phyloP scores from a whole-genome alignment of 2,797 vertebrate genomes.

The Falco berigora region DNA sequence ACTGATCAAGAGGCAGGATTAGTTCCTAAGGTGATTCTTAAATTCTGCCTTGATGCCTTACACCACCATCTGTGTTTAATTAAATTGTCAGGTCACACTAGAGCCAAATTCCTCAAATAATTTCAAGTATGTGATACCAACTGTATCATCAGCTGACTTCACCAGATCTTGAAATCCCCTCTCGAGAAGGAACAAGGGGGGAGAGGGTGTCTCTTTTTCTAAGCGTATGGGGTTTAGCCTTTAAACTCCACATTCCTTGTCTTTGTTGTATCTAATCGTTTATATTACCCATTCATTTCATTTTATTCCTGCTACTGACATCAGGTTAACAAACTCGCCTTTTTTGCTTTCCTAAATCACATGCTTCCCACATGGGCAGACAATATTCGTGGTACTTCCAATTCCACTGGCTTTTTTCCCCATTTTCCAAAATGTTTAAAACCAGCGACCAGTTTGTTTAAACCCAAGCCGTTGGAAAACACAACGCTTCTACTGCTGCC shows the following conservation, averaged over 20 bases:
- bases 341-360: not conserved
- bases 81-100: no score
- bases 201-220: not conserved
- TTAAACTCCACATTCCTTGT: not conserved
- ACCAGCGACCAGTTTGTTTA: accelerated
- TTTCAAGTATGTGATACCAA: accelerated
- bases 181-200: no score
- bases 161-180: not conserved
- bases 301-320: not conserved
- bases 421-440: no score
- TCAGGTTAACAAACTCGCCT: not conserved
- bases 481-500: accelerated
- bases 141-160: no score
- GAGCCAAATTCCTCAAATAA: not conserved
- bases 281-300: not conserved
- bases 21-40: not conserved
- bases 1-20: not conserved
- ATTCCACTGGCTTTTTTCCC: no score
- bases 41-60: no score
- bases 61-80: no score
- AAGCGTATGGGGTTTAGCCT: accelerated
- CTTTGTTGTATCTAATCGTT: not conserved
- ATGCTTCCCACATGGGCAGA: accelerated
- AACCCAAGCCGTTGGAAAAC: accelerated
- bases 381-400: accelerated